Conservation (phyloP, 2,888 invertebrate species). For the Dendrolimus houi region DNA sequence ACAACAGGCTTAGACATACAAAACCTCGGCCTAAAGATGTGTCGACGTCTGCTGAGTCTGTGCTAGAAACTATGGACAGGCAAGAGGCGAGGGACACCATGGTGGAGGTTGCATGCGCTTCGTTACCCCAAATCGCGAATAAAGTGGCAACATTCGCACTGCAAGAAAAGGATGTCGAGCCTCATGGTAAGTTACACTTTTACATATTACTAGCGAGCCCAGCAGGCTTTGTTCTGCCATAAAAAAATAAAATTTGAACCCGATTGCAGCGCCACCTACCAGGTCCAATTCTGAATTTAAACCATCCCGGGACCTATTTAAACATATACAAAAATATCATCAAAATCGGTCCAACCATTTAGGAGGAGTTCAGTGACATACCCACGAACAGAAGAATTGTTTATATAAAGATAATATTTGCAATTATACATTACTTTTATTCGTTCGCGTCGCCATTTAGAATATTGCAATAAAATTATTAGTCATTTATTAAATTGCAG, state of each 20-base stretch:
- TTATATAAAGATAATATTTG: constrained; percentile 2
- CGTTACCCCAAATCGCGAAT: constrained; percentile 64
- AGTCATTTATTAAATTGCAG: no score
- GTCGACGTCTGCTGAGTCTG: constrained; percentile 41
- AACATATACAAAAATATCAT: no score
- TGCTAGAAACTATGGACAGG: constrained; percentile 34
- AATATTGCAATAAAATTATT: no score
- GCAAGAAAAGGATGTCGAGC: constrained; percentile 22
- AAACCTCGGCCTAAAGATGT: constrained; percentile 45
- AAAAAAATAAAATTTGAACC: not conserved
- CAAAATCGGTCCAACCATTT: no score
- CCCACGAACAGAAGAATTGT: not conserved
- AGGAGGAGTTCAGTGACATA: no score
- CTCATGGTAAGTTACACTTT: constrained; percentile 30
- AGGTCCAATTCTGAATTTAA: no score
- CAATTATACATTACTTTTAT: no score
- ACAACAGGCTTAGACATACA: constrained; percentile 40
- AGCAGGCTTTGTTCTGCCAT: not conserved
- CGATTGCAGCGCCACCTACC: no score
- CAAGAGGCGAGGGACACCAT: constrained; percentile 64
- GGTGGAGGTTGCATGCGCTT: constrained; percentile 64
- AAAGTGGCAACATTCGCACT: constrained; percentile 48
- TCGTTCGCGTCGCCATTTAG: no score
- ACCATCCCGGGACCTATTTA: no score
- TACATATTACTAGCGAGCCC: not conserved